Conservation (phyloP, 1,140 invertebrate species). For the Mya arenaria region DNA sequence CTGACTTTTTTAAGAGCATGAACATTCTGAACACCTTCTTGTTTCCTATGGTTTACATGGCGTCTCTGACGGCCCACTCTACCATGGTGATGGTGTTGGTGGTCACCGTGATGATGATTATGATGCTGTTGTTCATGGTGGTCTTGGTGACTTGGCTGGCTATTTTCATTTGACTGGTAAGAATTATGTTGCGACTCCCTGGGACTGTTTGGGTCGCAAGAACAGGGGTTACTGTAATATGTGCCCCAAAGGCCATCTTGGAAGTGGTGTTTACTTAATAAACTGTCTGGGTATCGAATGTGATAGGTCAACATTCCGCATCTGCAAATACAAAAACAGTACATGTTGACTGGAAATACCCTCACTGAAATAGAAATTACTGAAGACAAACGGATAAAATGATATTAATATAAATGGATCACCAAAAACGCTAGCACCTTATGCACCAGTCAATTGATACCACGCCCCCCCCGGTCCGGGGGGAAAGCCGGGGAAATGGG, state of each 20-base stretch:
- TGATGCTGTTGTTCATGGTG: neutral
- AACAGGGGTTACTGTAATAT: constrained; percentile 48
- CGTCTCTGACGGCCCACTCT: neutral
- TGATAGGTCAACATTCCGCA: constrained; percentile 74
- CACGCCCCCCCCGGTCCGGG: neutral
- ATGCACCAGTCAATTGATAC: neutral
- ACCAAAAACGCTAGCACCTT: neutral
- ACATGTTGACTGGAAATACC: neutral
- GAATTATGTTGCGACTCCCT: neutral
- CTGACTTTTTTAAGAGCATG: neutral
- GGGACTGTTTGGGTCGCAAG: neutral
- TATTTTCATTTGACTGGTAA: neutral
- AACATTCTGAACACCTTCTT: neutral
- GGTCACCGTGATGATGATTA: neutral
- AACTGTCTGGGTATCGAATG: constrained; percentile 73
- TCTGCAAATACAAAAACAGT: constrained; percentile 55
- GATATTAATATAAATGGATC: neutral
- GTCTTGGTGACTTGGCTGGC: neutral
- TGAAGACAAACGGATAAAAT: neutral
- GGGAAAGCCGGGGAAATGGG: neutral
- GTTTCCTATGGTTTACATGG: neutral
- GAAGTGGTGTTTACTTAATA: constrained; percentile 63
- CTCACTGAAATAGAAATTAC: neutral
- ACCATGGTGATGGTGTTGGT: constrained; percentile 14
- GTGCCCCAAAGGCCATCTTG: constrained; percentile 64